Evolutionary conservation across 2,797 vertebrate genomes (phyloP).

Genomic region (Acipenser transmontanus): DNA sequence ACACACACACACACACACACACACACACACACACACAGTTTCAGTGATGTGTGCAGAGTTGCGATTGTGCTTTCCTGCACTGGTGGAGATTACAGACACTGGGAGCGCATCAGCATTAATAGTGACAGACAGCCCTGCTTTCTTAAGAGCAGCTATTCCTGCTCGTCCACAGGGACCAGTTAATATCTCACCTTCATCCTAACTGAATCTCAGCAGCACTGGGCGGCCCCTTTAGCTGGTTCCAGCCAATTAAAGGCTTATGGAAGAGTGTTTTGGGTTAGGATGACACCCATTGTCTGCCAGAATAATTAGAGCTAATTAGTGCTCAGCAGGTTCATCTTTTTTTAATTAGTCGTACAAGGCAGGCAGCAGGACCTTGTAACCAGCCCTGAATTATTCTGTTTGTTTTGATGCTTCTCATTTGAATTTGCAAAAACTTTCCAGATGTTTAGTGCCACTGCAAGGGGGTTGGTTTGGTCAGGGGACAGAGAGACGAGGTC

Average conservation of each 20-base stretch:
- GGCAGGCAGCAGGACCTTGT: slow-evolving; percentile 38
- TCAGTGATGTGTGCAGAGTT: neutral
- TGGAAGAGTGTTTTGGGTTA: slow-evolving; percentile 39
- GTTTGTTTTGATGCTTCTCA: slow-evolving; percentile 52
- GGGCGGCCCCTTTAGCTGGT: neutral
- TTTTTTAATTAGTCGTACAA: slow-evolving; percentile 59
- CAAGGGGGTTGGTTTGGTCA: slow-evolving; percentile 26
- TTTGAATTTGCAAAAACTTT: slow-evolving; percentile 48
- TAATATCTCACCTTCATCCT: slow-evolving; percentile 5
- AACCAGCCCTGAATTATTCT: slow-evolving; percentile 52
- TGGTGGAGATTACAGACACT: neutral
- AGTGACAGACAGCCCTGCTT: neutral
- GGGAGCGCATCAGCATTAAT: too few relatives aligned
- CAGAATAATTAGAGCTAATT: slow-evolving; percentile 60
- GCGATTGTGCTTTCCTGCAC: neutral
- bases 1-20: too few relatives aligned
- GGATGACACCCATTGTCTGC: slow-evolving; percentile 35
- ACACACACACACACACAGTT: too few relatives aligned
- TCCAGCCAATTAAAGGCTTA: slow-evolving; percentile 36
- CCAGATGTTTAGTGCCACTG: slow-evolving; percentile 41
- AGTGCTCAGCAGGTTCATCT: slow-evolving; percentile 53
- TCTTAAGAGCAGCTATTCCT: neutral
- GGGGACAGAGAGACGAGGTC: slow-evolving; percentile 8
- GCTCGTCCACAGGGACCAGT: neutral
- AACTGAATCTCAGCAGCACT: slow-evolving; percentile 10